Evolutionary conservation across 2,888 invertebrate genomes (phyloP).

Genomic region (Drosophila robusta): DNA sequence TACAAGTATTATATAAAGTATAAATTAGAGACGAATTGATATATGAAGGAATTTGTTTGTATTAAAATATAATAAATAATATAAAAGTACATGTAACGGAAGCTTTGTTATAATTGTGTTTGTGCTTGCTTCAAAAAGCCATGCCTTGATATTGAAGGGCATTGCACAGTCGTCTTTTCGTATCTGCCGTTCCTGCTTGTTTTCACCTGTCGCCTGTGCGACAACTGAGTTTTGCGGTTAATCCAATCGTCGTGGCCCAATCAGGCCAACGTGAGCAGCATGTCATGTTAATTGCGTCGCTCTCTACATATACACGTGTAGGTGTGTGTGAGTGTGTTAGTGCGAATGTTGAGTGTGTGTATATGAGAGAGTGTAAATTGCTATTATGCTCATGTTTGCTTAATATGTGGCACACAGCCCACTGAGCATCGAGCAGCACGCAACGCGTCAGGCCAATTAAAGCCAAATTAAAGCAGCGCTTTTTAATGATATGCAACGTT

Average conservation of each 20-base stretch:
- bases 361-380: conserved; percentile 62
- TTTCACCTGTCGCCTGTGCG: conserved; percentile 53
- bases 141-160: conserved; percentile 1
- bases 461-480: conserved; percentile 73
- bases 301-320: conserved; percentile 8
- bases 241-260: conserved; percentile 70
- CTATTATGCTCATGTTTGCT: conserved; percentile 78
- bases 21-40: no score
- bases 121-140: no score
- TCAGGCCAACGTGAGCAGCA: conserved; percentile 72
- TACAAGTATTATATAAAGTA: no score
- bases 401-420: conserved; percentile 72
- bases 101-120: no score
- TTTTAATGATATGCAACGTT: conserved; percentile 75
- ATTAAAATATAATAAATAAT: no score
- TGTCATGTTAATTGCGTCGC: conserved; percentile 75
- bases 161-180: conserved; percentile 1
- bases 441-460: conserved; percentile 78
- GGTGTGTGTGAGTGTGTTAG: conserved; percentile 10
- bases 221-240: conserved; percentile 68
- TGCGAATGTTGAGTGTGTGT: conserved; percentile 6
- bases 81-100: no score
- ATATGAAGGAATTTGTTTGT: no score
- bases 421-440: conserved; percentile 55
- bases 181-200: conserved; percentile 8